Evolutionary conservation across 2,113 vertebrate species (phyloP).

Genomic region (Silurus asotus): DNA sequence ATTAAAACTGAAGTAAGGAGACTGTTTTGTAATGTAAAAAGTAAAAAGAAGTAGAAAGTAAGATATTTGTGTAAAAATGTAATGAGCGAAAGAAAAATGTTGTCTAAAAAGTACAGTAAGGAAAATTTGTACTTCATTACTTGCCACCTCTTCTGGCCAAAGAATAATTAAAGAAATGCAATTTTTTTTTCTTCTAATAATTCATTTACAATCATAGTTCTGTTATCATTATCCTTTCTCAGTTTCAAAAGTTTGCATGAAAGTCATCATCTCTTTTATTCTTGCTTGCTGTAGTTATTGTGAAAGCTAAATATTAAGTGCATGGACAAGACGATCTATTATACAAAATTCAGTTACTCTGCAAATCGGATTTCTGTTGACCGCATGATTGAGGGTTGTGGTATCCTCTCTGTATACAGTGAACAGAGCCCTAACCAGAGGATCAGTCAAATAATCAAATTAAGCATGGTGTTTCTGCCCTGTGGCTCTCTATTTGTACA

Average conservation of each 20-base stretch:
- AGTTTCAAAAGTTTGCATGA: neutral
- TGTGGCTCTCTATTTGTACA: neutral
- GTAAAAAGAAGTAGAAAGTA: neutral
- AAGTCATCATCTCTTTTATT: neutral
- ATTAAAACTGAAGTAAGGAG: no score
- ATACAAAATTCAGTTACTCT: neutral
- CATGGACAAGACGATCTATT: neutral
- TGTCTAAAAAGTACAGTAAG: no score
- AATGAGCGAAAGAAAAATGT: no score
- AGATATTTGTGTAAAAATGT: no score
- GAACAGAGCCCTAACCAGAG: constrained; percentile 15
- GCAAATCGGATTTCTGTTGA: neutral
- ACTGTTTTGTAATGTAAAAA: neutral
- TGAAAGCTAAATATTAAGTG: neutral
- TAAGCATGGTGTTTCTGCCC: neutral
- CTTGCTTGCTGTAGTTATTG: neutral
- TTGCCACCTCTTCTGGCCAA: no score
- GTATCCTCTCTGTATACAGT: neutral
- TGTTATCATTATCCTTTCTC: neutral
- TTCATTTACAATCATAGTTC: neutral
- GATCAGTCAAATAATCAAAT: constrained; percentile 13
- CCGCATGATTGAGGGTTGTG: neutral
- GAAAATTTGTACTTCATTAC: no score
- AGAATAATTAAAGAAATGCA: neutral
- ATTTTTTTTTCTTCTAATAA: neutral